phyloP scores from a whole-genome alignment of 2,113 vertebrate species.

The Ceuthmochares aereus region DNA sequence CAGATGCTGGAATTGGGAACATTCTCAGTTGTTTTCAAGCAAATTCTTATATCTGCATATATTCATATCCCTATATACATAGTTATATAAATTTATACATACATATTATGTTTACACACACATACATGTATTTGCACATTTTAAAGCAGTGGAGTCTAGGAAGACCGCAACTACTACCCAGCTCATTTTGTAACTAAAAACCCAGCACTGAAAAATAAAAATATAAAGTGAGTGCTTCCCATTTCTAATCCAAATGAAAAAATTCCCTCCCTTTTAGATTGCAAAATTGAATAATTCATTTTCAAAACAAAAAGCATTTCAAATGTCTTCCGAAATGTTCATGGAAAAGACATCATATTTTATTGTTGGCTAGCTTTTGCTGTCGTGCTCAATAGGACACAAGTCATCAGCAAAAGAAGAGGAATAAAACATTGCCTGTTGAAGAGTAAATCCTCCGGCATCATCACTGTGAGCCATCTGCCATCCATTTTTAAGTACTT shows the following conservation, averaged over 20 bases:
- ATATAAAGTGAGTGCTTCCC: not conserved
- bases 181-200: not conserved
- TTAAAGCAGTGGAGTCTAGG: not conserved
- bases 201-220: not conserved
- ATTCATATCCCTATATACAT: not conserved
- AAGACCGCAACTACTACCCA: not conserved
- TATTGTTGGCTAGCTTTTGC: constrained; percentile 1
- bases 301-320: constrained; percentile 8
- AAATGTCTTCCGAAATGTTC: not conserved
- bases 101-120: not conserved
- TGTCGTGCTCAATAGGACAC: constrained; percentile 19
- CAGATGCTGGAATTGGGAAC: not conserved
- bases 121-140: not conserved
- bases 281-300: constrained; percentile 19
- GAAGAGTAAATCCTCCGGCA: not conserved
- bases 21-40: not conserved
- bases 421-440: not conserved
- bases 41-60: not conserved
- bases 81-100: not conserved
- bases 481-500: not conserved
- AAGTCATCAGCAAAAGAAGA: not conserved
- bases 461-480: not conserved
- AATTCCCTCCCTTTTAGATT: not conserved
- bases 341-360: not conserved
- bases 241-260: not conserved